Evolutionary conservation across 1,140 invertebrate species (phyloP), one percentile per base, ranked within the genome.

Genomic region (Zaprionus ornatus): DNA sequence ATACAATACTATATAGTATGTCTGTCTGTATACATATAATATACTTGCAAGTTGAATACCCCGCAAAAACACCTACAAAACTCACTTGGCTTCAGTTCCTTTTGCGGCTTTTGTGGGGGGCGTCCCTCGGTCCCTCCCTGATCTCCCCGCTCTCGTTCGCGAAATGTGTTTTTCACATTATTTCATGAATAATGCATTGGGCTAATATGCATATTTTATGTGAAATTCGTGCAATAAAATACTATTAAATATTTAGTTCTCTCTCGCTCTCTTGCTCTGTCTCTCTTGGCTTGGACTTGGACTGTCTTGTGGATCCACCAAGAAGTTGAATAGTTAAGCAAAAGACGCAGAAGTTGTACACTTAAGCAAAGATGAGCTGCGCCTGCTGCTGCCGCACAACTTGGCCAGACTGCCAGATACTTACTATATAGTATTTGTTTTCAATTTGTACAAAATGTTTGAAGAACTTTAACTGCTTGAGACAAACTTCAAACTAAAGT

Each of bases 161-260:
- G 81, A 88, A 88, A 84, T 88, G 84, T 90, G 85, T 90, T 88
- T 88, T 88, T 84, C 85, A 90, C 85, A 90, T 90, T 90, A 90
- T 90, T 90, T 80, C 85, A 90, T 90, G 85, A 90, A 90, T 90
- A 90, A 90, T 90, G 81, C 85, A 90, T 90, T 82, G 60, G 73
- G 86, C 86, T 88, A 90, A 90, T 90, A 90, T 90, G 85, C 85
- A 90, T 91, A 90, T 90, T 90, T 90, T 90, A 90, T 90, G 82
- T 90, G 85, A 90, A 90, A 82, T 91, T 90, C 87, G 87, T 91
- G 82, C 86, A 90, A 90, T 90, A 91, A 90, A 90, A 90, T 90
- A 90, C 87, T 91, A 91, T 91, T 91, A 91, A 91, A 90, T 91
- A 91, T 90, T 90, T 91, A 90, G 87, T 91, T 91, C 23, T 55